These are phyloP conservation scores for Conistra vaccinii DNA, from an alignment of 2,888 invertebrate genomes.

Conservation along the genomic window DNA sequence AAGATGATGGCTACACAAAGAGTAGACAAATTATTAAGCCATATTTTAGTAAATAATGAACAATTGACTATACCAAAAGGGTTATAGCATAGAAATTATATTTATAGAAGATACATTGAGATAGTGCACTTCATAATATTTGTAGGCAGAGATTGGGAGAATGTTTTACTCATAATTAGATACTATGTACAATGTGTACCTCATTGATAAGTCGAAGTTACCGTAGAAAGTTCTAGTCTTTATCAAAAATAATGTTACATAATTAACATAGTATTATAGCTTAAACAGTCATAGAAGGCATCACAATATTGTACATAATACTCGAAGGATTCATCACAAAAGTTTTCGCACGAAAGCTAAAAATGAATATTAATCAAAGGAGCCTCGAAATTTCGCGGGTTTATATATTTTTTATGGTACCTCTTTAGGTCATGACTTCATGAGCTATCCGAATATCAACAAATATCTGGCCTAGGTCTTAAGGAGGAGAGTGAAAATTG, in stretches of 20 bases:
- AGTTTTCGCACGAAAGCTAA: not conserved
- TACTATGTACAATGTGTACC: conserved; percentile 30
- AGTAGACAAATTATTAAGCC: conserved; percentile 63
- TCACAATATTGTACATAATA: conserved; percentile 18
- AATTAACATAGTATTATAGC: conserved; percentile 26
- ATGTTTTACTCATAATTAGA: conserved; percentile 3
- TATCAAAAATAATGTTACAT: conserved; percentile 39
- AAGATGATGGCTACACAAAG: conserved; percentile 76
- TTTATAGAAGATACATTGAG: conserved; percentile 8
- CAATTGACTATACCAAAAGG: conserved; percentile 67
- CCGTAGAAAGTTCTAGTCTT: conserved; percentile 61
- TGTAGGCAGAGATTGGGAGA: conserved; percentile 5
- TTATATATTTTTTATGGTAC: no score
- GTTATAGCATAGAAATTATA: conserved; percentile 17
- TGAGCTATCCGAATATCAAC: no score
- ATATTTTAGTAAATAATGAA: conserved; percentile 63
- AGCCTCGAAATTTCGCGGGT: not conserved
- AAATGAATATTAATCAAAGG: not conserved
- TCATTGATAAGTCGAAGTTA: conserved; percentile 53
- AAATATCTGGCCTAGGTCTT: no score
- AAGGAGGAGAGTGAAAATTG: no score
- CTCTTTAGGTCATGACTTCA: no score
- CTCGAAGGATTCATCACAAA: not conserved
- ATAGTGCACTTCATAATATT: conserved; percentile 39
- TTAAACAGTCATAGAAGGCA: conserved; percentile 21